A percentile compares a stretch with the other conserved stretches of the same genome.
Evolutionary conservation across 2,113 vertebrate species (phyloP).

Genomic region (Turdus rufiventris): DNA sequence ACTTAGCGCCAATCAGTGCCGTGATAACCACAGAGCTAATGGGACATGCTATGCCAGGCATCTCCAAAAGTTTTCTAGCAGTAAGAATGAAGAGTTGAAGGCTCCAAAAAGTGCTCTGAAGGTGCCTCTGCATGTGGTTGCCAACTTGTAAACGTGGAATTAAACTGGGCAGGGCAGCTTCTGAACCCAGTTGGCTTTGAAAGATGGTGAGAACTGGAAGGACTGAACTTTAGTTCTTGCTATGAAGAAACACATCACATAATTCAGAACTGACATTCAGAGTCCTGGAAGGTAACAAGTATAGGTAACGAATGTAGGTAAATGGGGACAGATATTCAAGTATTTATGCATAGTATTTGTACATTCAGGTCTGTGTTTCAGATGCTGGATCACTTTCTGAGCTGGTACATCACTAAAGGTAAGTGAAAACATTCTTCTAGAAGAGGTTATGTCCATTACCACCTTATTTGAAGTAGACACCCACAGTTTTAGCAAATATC

Average conservation of each 20-base stretch:
- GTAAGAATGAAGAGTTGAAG: not conserved
- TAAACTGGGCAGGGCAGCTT: not conserved
- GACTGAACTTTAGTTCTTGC: not conserved
- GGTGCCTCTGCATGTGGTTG: not conserved
- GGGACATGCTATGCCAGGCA: fast-evolving
- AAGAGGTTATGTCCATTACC: not conserved
- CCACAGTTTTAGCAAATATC: not conserved
- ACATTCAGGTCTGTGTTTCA: not conserved
- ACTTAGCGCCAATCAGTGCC: not conserved
- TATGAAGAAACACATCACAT: not conserved
- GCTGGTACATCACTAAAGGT: not conserved
- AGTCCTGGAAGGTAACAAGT: not conserved
- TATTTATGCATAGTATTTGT: not conserved
- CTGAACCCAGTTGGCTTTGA: not conserved
- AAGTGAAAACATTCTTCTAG: not conserved
- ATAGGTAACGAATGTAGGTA: not conserved
- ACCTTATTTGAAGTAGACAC: not conserved
- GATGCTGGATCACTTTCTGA: not conserved
- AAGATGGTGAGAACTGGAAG: not conserved
- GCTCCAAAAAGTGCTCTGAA: not conserved
- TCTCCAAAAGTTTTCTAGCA: not conserved
- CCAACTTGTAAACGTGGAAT: not conserved
- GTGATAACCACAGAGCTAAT: not conserved
- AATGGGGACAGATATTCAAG: not conserved
- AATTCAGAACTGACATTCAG: not conserved